phyloP scores from a whole-genome alignment of 1,140 invertebrate genomes.

The Neodiprion virginianus region DNA sequence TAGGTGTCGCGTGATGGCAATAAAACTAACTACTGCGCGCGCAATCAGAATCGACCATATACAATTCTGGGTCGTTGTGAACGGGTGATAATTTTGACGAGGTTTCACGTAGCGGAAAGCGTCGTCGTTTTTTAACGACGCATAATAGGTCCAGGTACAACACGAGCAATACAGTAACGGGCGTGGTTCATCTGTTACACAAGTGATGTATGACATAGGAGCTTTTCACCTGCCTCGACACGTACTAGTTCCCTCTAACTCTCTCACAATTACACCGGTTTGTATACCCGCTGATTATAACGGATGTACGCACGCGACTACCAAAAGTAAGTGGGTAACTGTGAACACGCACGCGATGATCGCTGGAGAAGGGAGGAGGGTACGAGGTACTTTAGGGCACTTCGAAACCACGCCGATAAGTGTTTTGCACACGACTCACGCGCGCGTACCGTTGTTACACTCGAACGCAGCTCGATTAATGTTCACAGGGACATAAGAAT shows the following conservation, averaged over 20 bases:
- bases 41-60: too few species aligned
- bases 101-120: background rate
- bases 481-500: too few species aligned
- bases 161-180: background rate
- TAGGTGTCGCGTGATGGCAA: too few species aligned
- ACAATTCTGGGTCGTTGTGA: background rate
- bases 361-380: background rate
- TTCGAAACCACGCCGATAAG: too few species aligned
- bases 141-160: background rate
- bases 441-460: too few species aligned
- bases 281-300: background rate
- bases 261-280: background rate
- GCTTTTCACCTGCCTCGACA: background rate
- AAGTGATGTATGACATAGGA: background rate
- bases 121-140: background rate
- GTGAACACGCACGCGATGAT: background rate
- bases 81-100: background rate
- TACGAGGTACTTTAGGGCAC: background rate
- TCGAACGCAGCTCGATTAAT: too few species aligned
- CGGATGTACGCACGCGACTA: constrained; percentile 3
- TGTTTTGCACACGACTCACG: too few species aligned
- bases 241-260: background rate
- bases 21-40: too few species aligned
- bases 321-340: background rate
- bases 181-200: constrained; percentile 2